Evolutionary conservation across 2,797 vertebrate genomes (phyloP).

Genomic region (Siniperca obscura): DNA sequence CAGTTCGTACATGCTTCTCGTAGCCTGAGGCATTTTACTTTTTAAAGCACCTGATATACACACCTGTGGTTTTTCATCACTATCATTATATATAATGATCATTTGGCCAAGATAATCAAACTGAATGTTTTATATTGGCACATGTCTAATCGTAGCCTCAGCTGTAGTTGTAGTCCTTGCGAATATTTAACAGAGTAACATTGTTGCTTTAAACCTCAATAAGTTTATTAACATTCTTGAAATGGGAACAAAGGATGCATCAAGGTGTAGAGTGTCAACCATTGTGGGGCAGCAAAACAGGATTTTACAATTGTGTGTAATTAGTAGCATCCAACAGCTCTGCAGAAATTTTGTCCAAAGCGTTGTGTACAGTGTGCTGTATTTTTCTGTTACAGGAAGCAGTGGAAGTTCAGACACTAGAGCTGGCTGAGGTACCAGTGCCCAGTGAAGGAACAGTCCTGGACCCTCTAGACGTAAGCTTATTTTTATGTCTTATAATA

Average conservation of each 20-base stretch:
- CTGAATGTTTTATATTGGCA: background rate
- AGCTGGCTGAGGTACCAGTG: constrained; percentile 59
- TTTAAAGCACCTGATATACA: too few relatives aligned
- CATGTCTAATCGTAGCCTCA: background rate
- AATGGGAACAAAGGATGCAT: background rate
- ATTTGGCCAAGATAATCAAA: too few relatives aligned
- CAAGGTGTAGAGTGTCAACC: background rate
- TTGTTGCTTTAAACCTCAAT: background rate
- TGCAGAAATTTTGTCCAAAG: background rate
- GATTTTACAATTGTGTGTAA: background rate
- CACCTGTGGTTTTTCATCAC: background rate
- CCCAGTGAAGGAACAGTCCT: constrained; percentile 41
- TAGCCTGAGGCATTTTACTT: background rate
- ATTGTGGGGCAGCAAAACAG: background rate
- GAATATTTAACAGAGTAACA: background rate
- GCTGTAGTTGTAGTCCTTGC: background rate
- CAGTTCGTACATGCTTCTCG: background rate
- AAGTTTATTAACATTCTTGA: background rate
- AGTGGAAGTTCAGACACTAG: constrained; percentile 58
- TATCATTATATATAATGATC: too few relatives aligned
- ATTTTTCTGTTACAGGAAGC: constrained; percentile 46
- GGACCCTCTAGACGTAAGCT: constrained; percentile 75
- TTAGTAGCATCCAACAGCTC: background rate
- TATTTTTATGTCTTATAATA: background rate
- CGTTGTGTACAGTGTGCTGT: background rate